Evolutionary conservation across 2,113 vertebrate species (phyloP).

Genomic region (Sarotherodon lohbergeri): DNA sequence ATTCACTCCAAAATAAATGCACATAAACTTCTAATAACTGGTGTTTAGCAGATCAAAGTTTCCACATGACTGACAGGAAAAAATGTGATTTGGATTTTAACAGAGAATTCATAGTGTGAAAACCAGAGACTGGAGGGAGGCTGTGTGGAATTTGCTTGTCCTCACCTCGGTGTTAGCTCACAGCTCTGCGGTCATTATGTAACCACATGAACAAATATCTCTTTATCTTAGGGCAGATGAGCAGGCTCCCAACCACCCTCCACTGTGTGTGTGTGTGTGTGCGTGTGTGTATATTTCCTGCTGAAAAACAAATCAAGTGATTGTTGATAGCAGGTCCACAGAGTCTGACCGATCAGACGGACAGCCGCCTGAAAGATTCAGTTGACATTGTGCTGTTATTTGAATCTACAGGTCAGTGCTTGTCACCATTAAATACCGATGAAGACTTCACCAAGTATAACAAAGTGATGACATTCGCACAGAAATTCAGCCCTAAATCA

Average conservation of each 20-base stretch:
- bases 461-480: not conserved
- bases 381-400: not conserved
- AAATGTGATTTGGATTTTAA: not conserved
- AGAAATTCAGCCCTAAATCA: not conserved
- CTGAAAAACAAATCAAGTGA: not conserved
- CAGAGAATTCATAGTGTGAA: not conserved
- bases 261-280: not conserved
- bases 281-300: not conserved
- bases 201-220: conserved; percentile 50
- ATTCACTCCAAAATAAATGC: not conserved
- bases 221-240: conserved; percentile 40
- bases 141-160: conserved; percentile 26
- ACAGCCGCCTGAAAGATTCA: not conserved
- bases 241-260: not conserved
- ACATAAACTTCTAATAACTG: not conserved
- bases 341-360: not conserved
- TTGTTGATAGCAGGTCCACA: not conserved
- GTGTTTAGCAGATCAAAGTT: not conserved
- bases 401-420: not conserved
- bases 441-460: not conserved
- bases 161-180: conserved; percentile 49
- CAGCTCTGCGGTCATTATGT: conserved; percentile 39
- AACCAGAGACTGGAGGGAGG: not conserved
- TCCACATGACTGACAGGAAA: not conserved
- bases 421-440: not conserved